phyloP scores from a whole-genome alignment of 2,888 invertebrate species.

The Eutolmus rufibarbis region DNA sequence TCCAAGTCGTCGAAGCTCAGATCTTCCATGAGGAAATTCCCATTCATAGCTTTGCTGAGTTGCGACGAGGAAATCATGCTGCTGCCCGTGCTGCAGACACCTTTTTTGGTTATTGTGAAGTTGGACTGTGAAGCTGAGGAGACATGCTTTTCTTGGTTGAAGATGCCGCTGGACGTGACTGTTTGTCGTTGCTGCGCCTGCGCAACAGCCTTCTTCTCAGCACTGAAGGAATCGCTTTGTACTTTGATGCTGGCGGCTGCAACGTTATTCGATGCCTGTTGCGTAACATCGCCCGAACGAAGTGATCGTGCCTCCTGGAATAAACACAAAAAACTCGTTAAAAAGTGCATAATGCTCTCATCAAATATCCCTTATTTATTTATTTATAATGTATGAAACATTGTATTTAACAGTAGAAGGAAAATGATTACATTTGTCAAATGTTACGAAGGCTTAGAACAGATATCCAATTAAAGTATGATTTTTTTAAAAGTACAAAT shows the following conservation, averaged over 20 bases:
- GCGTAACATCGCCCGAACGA: slow-evolving; percentile 82
- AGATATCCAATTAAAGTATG: no score
- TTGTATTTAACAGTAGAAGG: neutral
- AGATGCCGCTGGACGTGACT: slow-evolving; percentile 79
- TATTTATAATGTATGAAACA: neutral
- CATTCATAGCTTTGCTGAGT: slow-evolving; percentile 73
- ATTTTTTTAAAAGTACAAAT: no score
- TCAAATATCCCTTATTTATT: no score
- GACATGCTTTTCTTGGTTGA: slow-evolving; percentile 78
- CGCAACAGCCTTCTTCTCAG: slow-evolving; percentile 78
- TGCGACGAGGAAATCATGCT: slow-evolving; percentile 67
- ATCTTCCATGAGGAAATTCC: slow-evolving; percentile 67
- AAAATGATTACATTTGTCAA: no score
- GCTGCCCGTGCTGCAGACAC: slow-evolving; percentile 71
- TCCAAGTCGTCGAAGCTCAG: slow-evolving; percentile 85
- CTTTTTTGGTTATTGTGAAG: slow-evolving; percentile 79
- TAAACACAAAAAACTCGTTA: neutral
- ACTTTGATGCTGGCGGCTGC: slow-evolving; percentile 84
- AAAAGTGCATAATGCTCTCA: neutral
- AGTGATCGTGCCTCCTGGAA: slow-evolving; percentile 81
- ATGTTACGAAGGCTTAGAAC: no score
- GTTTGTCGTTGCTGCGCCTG: slow-evolving; percentile 77
- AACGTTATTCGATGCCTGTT: slow-evolving; percentile 86
- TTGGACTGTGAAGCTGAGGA: slow-evolving; percentile 79
- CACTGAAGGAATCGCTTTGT: slow-evolving; percentile 85